phyloP scores from a whole-genome alignment of 1,140 invertebrate genomes.

The Drosophila rufa region DNA sequence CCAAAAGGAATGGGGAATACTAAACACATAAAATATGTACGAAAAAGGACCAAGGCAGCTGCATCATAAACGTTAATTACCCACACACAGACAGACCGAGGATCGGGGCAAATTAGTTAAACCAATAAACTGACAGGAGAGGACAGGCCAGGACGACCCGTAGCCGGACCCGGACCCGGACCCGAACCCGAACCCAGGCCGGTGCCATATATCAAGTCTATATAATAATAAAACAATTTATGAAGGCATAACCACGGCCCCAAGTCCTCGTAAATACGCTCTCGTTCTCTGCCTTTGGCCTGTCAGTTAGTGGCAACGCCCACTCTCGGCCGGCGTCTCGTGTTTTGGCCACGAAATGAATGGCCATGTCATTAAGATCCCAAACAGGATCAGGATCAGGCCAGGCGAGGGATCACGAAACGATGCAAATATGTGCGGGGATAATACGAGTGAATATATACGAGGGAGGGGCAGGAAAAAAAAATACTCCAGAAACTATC shows the following conservation, averaged over 20 bases:
- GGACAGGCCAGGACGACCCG: constrained; percentile 23
- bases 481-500: constrained; percentile 7
- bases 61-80: constrained; percentile 77
- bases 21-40: not conserved
- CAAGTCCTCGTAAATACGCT: constrained; percentile 41
- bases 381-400: not conserved
- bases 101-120: constrained; percentile 73
- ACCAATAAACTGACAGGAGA: constrained; percentile 80
- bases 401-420: not conserved
- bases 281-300: constrained; percentile 22
- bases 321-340: constrained; percentile 49
- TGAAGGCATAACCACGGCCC: constrained; percentile 75
- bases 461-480: not conserved
- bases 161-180: no score
- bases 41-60: constrained; percentile 56
- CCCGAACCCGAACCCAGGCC: constrained; percentile 10
- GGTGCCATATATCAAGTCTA: constrained; percentile 78
- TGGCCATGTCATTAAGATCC: constrained; percentile 76
- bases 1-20: constrained; percentile 7
- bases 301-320: constrained; percentile 80
- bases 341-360: constrained; percentile 68
- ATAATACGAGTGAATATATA: not conserved
- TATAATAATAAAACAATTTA: constrained; percentile 84
- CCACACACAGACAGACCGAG: constrained; percentile 31
- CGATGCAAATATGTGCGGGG: not conserved